Conservation (phyloP, 1,140 invertebrate genomes). For the Cyphomyrmex costatus region DNA sequence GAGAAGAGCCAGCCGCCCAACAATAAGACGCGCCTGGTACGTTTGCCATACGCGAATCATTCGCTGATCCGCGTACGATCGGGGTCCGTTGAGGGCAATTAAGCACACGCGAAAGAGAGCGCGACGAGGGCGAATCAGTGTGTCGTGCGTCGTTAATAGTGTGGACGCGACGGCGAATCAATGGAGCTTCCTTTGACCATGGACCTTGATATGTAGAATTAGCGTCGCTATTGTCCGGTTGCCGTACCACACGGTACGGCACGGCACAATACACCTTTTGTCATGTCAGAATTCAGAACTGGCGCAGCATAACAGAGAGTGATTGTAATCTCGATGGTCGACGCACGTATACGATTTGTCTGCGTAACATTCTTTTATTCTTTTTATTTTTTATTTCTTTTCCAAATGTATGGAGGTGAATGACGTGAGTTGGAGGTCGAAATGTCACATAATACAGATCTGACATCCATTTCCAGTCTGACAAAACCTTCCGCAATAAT, state of each 20-base stretch:
- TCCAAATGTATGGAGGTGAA: neutral
- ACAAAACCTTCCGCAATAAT: no score
- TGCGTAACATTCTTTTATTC: slow-evolving; percentile 25
- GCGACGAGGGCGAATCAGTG: slow-evolving; percentile 21
- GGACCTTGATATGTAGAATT: slow-evolving; percentile 73
- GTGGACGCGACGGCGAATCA: slow-evolving; percentile 65
- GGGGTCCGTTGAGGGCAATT: slow-evolving; percentile 20
- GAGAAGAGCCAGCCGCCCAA: slow-evolving; percentile 90
- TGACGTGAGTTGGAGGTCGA: neutral
- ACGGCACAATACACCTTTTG: slow-evolving; percentile 53
- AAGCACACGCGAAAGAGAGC: slow-evolving; percentile 53
- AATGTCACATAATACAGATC: neutral
- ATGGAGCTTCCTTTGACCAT: slow-evolving; percentile 77
- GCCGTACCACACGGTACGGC: slow-evolving; percentile 16
- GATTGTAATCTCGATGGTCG: slow-evolving; percentile 51
- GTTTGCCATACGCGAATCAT: slow-evolving; percentile 52
- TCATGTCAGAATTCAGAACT: slow-evolving; percentile 35
- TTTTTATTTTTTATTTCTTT: slow-evolving; percentile 5
- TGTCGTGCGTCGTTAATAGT: slow-evolving; percentile 58
- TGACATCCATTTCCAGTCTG: neutral
- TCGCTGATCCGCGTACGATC: neutral
- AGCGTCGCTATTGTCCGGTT: slow-evolving; percentile 40
- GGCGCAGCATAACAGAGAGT: slow-evolving; percentile 27
- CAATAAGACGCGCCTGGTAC: slow-evolving; percentile 91
- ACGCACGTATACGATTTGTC: neutral